Evolutionary conservation across 2,888 invertebrate species (phyloP).

Genomic region (Parnassius apollo): DNA sequence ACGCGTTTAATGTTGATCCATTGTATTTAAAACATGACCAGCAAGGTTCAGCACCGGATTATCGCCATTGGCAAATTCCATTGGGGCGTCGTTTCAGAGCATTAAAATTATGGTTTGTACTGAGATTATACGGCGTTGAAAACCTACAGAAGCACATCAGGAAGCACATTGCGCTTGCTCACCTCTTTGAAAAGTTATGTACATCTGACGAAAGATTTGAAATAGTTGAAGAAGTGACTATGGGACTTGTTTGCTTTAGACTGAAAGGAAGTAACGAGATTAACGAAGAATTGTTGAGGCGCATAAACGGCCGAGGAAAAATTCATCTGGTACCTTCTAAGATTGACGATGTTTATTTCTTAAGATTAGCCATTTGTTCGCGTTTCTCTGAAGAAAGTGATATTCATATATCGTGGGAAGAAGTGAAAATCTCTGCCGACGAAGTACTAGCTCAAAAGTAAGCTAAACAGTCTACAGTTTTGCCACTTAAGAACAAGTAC

Average conservation of each 20-base stretch:
- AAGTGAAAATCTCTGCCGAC: constrained; percentile 88
- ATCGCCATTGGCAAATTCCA: constrained; percentile 98
- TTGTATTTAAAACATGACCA: constrained; percentile 96
- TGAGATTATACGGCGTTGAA: constrained; percentile 93
- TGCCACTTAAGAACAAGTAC: too few species aligned
- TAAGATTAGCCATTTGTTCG: constrained; percentile 95
- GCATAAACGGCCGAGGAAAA: constrained; percentile 93
- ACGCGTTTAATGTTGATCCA: constrained; percentile 98
- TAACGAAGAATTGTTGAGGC: constrained; percentile 90
- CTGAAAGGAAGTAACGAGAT: constrained; percentile 91
- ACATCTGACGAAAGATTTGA: constrained; percentile 91
- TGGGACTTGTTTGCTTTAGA: constrained; percentile 98
- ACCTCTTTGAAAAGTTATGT: constrained; percentile 91
- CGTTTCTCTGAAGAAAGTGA: constrained; percentile 90
- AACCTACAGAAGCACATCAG: constrained; percentile 93
- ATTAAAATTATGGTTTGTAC: constrained; percentile 96
- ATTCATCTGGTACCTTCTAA: constrained; percentile 97
- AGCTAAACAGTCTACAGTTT: neutral
- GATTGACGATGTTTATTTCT: constrained; percentile 90
- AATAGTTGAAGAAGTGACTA: constrained; percentile 91
- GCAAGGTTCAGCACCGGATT: constrained; percentile 94
- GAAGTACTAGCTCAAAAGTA: constrained; percentile 75
- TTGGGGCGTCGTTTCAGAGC: constrained; percentile 95
- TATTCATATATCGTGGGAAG: constrained; percentile 92
- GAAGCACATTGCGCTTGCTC: constrained; percentile 91